phyloP scores from a whole-genome alignment of 2,113 vertebrate species.

The Oenanthe oenanthe region DNA sequence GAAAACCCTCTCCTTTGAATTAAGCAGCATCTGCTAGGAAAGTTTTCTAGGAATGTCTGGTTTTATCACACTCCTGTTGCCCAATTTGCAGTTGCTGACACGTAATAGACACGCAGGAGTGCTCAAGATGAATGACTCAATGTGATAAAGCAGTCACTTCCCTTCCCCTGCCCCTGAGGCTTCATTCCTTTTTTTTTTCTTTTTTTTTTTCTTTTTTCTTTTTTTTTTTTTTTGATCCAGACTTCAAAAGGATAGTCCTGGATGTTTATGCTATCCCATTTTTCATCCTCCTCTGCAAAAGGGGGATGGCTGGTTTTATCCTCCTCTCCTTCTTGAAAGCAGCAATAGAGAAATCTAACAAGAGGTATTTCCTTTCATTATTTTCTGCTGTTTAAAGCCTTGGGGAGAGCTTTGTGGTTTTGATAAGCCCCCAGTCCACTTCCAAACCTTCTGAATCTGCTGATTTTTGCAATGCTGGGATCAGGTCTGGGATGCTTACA shows the following conservation, averaged over 20 bases:
- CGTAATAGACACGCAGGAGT: neutral
- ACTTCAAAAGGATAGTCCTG: conserved; percentile 16
- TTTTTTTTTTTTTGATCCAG: conserved; percentile 1
- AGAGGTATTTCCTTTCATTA: neutral
- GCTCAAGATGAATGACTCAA: neutral
- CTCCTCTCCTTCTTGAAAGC: neutral
- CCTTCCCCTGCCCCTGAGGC: neutral
- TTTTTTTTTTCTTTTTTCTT: neutral
- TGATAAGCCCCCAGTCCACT: neutral
- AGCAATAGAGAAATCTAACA: neutral
- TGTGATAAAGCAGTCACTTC: neutral
- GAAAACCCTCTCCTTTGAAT: neutral
- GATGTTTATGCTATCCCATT: neutral
- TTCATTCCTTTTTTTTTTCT: neutral
- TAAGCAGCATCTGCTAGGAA: neutral
- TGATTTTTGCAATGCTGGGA: neutral
- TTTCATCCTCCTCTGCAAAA: neutral
- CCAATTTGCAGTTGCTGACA: neutral
- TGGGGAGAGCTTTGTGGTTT: neutral
- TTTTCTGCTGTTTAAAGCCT: neutral
- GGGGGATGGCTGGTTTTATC: neutral
- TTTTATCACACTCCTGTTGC: neutral
- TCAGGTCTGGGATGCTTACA: neutral
- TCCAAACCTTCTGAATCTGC: neutral
- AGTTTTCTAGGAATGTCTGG: neutral